A percentile compares a stretch with the other conserved stretches of the same genome.
Conservation (phyloP, 2,797 vertebrate species). For the Rhinogobio ventralis region DNA sequence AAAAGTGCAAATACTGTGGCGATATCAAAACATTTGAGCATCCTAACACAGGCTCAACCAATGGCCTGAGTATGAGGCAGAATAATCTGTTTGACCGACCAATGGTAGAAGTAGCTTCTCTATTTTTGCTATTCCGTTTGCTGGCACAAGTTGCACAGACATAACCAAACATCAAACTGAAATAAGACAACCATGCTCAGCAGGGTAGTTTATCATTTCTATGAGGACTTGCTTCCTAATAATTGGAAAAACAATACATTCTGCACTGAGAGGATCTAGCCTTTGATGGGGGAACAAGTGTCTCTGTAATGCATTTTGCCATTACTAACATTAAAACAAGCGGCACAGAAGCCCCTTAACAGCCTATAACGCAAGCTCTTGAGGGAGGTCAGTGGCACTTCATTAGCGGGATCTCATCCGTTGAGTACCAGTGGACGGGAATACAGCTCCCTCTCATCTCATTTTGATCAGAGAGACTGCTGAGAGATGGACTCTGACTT, state of each 20-base stretch:
- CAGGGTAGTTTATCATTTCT: not conserved
- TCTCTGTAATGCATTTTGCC: slow-evolving; percentile 31
- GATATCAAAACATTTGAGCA: not conserved
- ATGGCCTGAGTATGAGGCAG: not conserved
- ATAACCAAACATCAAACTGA: not conserved
- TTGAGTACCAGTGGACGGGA: slow-evolving; percentile 12
- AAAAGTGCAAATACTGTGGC: not conserved
- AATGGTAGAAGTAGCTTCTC: not conserved
- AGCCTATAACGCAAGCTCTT: slow-evolving; percentile 39
- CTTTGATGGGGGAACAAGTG: slow-evolving; percentile 42
- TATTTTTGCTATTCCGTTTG: not conserved
- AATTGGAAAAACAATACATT: slow-evolving; percentile 34
- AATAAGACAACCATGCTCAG: not conserved
- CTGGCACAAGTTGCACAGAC: not conserved
- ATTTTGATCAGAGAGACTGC: slow-evolving; percentile 40
- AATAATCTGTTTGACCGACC: not conserved
- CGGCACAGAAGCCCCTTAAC: slow-evolving; percentile 36
- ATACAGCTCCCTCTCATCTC: slow-evolving; percentile 26
- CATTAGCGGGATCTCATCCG: slow-evolving; percentile 43
- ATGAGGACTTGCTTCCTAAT: slow-evolving; percentile 6
- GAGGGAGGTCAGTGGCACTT: slow-evolving; percentile 52
- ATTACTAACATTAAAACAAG: slow-evolving; percentile 56
- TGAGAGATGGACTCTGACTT: slow-evolving; percentile 19
- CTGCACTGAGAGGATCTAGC: slow-evolving; percentile 31
- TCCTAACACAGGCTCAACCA: not conserved